A percentile compares a stretch with the other conserved stretches of the same genome.
Evolutionary conservation across 1,140 invertebrate species (phyloP).

Genomic region (Asbolus verrucosus): DNA sequence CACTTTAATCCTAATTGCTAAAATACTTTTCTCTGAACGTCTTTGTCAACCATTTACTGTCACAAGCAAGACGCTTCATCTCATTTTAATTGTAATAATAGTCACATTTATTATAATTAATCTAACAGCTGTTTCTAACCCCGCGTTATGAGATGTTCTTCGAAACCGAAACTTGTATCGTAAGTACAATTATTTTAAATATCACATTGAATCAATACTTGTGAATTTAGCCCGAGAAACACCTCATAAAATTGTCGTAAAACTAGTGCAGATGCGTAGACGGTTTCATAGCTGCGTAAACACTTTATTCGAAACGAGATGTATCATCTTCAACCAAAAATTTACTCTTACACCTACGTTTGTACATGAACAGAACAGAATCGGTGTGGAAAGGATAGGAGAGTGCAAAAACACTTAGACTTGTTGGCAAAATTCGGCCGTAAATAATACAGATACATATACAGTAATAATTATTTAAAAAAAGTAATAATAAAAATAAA

Average conservation of each 20-base stretch:
- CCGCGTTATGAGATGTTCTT: slow-evolving; percentile 26
- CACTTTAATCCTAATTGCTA: slow-evolving; percentile 37
- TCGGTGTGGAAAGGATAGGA: slow-evolving; percentile 22
- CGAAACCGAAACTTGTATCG: slow-evolving; percentile 15
- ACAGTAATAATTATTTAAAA: too few relatives aligned
- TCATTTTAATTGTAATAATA: slow-evolving; percentile 24
- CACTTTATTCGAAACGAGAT: slow-evolving; percentile 13
- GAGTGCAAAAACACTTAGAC: slow-evolving; percentile 30
- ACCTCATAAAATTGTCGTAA: slow-evolving; percentile 9
- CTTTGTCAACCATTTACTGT: slow-evolving; percentile 41
- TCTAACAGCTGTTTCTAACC: slow-evolving; percentile 25
- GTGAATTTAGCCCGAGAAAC: slow-evolving; percentile 26
- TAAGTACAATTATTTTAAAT: slow-evolving; percentile 41
- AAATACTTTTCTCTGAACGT: slow-evolving; percentile 40
- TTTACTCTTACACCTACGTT: slow-evolving; percentile 3
- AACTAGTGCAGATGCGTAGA: not conserved
- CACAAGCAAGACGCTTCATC: slow-evolving; percentile 14
- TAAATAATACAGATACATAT: slow-evolving; percentile 17
- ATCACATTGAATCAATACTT: slow-evolving; percentile 45
- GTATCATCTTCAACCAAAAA: slow-evolving; percentile 9
- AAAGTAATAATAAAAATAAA: too few relatives aligned
- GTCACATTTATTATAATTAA: slow-evolving; percentile 35
- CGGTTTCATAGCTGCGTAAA: slow-evolving; percentile 9
- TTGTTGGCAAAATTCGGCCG: slow-evolving; percentile 18
- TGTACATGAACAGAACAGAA: slow-evolving; percentile 4